Evolutionary conservation across 2,888 invertebrate species (phyloP).

Genomic region (Drosophila flavopinicola): DNA sequence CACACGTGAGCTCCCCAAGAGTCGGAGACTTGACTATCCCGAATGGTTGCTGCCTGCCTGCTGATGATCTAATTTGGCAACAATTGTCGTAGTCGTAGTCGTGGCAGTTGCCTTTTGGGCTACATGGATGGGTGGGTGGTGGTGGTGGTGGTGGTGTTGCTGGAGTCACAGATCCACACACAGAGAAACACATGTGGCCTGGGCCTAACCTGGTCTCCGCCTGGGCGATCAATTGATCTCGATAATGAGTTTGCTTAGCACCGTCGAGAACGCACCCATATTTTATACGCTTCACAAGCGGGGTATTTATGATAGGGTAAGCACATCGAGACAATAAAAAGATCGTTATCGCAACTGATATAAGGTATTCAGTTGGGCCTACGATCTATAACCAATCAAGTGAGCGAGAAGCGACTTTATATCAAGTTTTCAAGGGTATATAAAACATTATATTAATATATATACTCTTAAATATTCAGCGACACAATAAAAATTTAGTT

Average conservation of each 20-base stretch:
- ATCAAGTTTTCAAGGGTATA: too few species aligned
- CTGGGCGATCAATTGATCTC: slow-evolving; percentile 81
- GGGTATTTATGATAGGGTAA: neutral
- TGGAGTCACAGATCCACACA: slow-evolving; percentile 35
- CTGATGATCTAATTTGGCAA: slow-evolving; percentile 84
- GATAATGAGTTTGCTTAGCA: slow-evolving; percentile 80
- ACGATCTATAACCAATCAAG: too few species aligned
- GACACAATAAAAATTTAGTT: too few species aligned
- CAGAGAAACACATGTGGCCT: slow-evolving; percentile 56
- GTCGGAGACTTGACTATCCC: slow-evolving; percentile 52
- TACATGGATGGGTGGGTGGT: slow-evolving; percentile 1
- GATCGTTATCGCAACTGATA: neutral
- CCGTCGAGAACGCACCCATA: slow-evolving; percentile 79
- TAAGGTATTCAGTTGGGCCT: neutral
- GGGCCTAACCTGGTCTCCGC: slow-evolving; percentile 55
- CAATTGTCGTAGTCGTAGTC: slow-evolving; percentile 83
- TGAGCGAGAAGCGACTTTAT: too few species aligned
- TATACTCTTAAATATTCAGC: too few species aligned
- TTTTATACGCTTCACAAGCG: slow-evolving; percentile 37
- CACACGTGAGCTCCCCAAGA: slow-evolving; percentile 49
- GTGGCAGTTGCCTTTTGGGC: slow-evolving; percentile 41
- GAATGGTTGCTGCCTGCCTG: slow-evolving; percentile 43
- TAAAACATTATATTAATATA: too few species aligned
- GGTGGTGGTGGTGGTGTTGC: too few species aligned
- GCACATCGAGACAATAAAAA: neutral